These are phyloP conservation scores for Sinocyclocheilus rhinocerous DNA, from an alignment of 2,113 vertebrate genomes.

Conservation along the genomic window DNA sequence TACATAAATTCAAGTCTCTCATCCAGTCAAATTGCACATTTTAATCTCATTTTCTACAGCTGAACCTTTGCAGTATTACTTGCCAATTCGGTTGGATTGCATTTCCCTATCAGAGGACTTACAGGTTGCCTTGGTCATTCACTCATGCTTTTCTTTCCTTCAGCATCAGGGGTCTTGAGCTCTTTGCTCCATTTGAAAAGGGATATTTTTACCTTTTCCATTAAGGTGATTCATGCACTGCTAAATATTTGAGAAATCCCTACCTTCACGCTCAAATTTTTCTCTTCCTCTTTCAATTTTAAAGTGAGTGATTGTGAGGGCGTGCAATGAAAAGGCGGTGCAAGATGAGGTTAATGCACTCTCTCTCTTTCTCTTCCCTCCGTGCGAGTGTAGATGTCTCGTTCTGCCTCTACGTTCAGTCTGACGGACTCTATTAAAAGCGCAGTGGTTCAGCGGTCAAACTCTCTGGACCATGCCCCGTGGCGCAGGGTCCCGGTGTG, in stretches of 20 bases:
- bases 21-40: background rate
- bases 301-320: slow-evolving; percentile 28
- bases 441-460: slow-evolving; percentile 78
- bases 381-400: slow-evolving; percentile 78
- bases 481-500: slow-evolving; percentile 71
- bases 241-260: slow-evolving; percentile 39
- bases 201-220: slow-evolving; percentile 24
- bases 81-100: background rate
- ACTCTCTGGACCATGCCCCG: slow-evolving; percentile 78
- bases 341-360: slow-evolving; percentile 2
- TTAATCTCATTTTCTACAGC: background rate
- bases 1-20: background rate
- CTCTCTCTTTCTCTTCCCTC: slow-evolving; percentile 21
- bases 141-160: slow-evolving; percentile 9
- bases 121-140: background rate
- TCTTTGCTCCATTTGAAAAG: background rate
- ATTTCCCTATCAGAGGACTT: background rate
- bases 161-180: background rate
- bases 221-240: slow-evolving; percentile 20
- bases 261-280: slow-evolving; percentile 12
- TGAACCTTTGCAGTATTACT: background rate
- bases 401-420: slow-evolving; percentile 80
- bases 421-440: slow-evolving; percentile 77
- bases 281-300: slow-evolving; percentile 17
- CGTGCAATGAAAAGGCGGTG: background rate